These are phyloP conservation scores for Oxyura jamaicensis DNA, from an alignment of 2,113 vertebrate species.

Conservation along the genomic window DNA sequence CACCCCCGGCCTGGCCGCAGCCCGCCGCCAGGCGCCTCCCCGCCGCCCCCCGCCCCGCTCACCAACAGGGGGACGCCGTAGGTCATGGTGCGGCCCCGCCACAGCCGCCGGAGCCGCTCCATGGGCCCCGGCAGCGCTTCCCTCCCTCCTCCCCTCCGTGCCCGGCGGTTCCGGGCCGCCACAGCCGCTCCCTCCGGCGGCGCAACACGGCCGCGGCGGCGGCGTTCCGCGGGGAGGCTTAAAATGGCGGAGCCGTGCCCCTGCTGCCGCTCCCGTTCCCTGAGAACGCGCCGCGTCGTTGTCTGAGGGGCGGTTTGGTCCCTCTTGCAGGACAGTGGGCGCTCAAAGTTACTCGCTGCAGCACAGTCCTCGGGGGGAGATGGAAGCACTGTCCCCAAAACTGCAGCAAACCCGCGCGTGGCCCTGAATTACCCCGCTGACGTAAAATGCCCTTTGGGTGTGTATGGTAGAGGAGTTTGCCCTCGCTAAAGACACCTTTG, in stretches of 20 bases:
- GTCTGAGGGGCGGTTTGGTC: not conserved
- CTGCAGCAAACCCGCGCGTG: not conserved
- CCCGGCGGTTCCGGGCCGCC: not conserved
- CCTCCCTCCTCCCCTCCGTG: no score
- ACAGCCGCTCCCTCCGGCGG: not conserved
- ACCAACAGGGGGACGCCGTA: constrained; percentile 92
- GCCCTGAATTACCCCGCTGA: not conserved
- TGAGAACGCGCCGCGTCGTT: not conserved
- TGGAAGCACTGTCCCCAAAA: not conserved
- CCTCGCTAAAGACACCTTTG: not conserved
- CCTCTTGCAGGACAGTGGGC: not conserved
- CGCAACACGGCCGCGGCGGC: accelerated
- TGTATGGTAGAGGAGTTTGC: not conserved
- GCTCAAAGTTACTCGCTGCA: not conserved
- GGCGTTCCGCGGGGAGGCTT: not conserved
- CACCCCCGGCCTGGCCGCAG: not conserved
- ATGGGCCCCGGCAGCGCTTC: not conserved
- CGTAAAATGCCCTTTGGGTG: not conserved
- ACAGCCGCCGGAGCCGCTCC: not conserved
- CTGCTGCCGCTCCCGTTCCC: not conserved
- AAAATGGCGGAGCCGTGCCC: no score
- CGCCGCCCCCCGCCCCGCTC: constrained; percentile 37
- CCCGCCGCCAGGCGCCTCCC: no score
- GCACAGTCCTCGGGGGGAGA: no score
- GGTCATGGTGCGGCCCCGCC: constrained; percentile 77